Evolutionary conservation across 2,113 vertebrate genomes (phyloP).

Genomic region (Nanorana parkeri): DNA sequence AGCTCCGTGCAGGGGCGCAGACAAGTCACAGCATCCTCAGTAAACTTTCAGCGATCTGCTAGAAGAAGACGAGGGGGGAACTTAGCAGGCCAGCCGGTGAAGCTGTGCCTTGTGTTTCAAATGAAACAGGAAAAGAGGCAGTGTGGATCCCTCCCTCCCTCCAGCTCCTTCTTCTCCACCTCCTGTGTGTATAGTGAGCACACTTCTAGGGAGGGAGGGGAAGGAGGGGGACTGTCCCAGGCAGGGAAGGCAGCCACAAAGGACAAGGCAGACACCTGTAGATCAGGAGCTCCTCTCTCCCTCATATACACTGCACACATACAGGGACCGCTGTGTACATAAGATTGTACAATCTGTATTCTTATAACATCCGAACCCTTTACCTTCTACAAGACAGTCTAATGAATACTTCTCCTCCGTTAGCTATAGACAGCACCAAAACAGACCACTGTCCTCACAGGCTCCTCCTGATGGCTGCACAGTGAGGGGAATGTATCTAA

Average conservation of each 20-base stretch:
- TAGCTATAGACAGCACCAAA: no score
- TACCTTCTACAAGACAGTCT: no score
- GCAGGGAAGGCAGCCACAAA: slow-evolving; percentile 59
- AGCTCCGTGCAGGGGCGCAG: not conserved
- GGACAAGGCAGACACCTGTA: slow-evolving; percentile 73
- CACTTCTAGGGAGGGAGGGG: slow-evolving; percentile 43
- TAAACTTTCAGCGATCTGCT: slow-evolving; percentile 28
- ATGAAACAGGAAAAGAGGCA: slow-evolving; percentile 53
- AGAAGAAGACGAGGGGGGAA: slow-evolving; percentile 1
- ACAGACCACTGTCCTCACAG: no score
- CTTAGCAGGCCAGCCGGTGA: slow-evolving; percentile 35
- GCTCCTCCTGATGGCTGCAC: no score
- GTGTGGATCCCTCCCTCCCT: slow-evolving; percentile 22
- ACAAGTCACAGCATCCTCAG: slow-evolving; percentile 14
- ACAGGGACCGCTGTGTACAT: no score
- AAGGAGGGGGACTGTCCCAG: slow-evolving; percentile 51
- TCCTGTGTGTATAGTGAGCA: slow-evolving; percentile 49
- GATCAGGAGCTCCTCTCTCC: no score
- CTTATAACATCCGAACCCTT: no score
- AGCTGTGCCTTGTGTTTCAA: slow-evolving; percentile 51
- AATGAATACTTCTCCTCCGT: no score
- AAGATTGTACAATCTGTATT: no score
- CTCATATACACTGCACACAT: no score
- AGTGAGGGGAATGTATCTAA: no score
- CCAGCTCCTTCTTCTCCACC: slow-evolving; percentile 35